Base-by-base conservation (phyloP, 35 echinoderm and acorn worm genomes). In the Strongylocentrotus purpuratus region DNA sequence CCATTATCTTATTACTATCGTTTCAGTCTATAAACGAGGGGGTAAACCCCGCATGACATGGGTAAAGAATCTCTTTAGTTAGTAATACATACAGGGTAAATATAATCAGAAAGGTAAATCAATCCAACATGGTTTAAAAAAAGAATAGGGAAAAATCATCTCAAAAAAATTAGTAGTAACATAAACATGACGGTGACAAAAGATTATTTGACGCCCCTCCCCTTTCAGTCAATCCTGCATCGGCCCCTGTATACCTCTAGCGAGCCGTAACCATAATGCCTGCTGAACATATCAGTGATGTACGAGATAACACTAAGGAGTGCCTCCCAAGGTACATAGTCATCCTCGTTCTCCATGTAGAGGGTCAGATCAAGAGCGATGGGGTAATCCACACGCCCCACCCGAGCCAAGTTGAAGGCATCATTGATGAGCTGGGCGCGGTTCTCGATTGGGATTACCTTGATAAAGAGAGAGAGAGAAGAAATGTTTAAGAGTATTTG, bases 251-350 rank as follows among this genome's bases (percentile, higher is more conserved):
- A 11, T 94, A 99, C 98, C 98, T 99, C 98, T 59, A 99, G 90
- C 22, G 96, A 47, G 55, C 98, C 98, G 50, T 94, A 99, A 41
- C 97, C 98, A 0, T 88, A 96, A 60, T 97, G 88, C 3, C 98
- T 89, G 93, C 98, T 99, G 71, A 99, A 98, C 98, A 99, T 99
- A 89, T 99, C 96, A 50, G 92, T 86, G 58, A 99, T 98, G 95
- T 99, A 99, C 4, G 92, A 35, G 48, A 99, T 95, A 12, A 90
- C 95, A 25, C 47, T 45, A 33, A 99, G 46, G 11, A 96, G 94
- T 28, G 98, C 95, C 35, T 99, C 98, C 98, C 98, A 99, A 31
- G 98, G 98, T 45, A 99, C 20, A 88, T 98, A 99, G 9, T 97
- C 94, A 0, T 58, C 6, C 55, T 99, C 98, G 14, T 96, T 58